A percentile compares a stretch with the other conserved stretches of the same genome.
Evolutionary conservation across 2,888 invertebrate species (phyloP).

Genomic region (Glyphotaelius pellucidus): DNA sequence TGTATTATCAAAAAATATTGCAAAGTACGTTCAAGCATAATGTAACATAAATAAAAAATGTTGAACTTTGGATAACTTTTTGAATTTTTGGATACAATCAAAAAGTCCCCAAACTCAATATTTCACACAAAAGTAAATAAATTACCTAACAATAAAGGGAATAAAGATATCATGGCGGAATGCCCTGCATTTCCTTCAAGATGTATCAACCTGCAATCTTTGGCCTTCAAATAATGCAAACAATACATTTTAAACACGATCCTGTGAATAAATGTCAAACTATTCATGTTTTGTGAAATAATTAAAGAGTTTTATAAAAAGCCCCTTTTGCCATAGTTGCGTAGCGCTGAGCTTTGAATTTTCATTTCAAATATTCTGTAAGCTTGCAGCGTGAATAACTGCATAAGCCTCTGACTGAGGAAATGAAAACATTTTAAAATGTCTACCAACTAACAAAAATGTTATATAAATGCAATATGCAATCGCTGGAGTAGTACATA

Average conservation of each 20-base stretch:
- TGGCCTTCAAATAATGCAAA: not conserved
- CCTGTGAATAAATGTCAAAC: not conserved
- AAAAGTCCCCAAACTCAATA: not conserved
- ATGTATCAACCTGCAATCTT: not conserved
- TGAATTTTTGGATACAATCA: not conserved
- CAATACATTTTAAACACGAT: not conserved
- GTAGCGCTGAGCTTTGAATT: not conserved
- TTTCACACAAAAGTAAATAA: not conserved
- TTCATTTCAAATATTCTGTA: not conserved
- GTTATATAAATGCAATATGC: not conserved
- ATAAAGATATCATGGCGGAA: not conserved
- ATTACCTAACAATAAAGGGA: not conserved
- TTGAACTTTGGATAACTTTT: not conserved
- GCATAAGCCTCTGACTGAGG: not conserved
- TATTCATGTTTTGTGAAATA: not conserved
- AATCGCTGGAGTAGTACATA: not conserved
- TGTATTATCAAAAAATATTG: not conserved
- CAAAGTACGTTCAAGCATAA: not conserved
- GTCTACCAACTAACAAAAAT: not conserved
- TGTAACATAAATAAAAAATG: not conserved
- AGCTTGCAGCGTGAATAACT: not conserved
- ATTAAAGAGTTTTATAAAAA: not conserved
- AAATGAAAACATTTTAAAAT: not conserved
- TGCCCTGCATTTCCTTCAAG: conserved; percentile 4
- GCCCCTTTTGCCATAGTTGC: not conserved